These are phyloP conservation scores for Bombus confusus DNA, from an alignment of 1,140 invertebrate species.

Conservation along the genomic window DNA sequence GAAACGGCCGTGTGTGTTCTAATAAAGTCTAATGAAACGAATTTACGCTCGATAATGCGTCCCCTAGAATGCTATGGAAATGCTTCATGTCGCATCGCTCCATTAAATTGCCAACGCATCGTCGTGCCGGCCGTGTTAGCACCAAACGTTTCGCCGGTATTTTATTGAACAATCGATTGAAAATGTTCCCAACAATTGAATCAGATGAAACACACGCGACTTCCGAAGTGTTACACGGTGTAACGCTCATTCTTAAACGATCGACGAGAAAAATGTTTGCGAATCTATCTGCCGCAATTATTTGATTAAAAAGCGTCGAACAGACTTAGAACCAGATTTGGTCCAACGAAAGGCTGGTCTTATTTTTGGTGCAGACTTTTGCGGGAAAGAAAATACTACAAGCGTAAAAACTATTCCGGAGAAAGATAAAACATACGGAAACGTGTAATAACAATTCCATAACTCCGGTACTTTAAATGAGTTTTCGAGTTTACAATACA, in stretches of 20 bases:
- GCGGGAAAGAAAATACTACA: too few species aligned
- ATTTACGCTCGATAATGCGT: conserved; percentile 53
- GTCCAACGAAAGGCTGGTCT: too few species aligned
- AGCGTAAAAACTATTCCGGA: neutral
- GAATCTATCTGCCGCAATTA: too few species aligned
- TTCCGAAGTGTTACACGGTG: neutral
- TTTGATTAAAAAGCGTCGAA: too few species aligned
- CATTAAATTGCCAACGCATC: conserved; percentile 34
- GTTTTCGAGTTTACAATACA: neutral
- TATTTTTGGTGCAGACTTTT: too few species aligned
- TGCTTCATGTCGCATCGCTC: conserved; percentile 36
- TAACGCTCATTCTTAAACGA: neutral
- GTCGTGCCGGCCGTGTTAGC: neutral
- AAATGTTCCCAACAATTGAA: conserved; percentile 14
- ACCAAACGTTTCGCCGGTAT: neutral
- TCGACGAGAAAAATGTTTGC: neutral
- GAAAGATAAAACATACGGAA: neutral
- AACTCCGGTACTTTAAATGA: neutral
- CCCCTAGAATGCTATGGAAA: conserved; percentile 40
- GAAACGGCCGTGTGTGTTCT: conserved; percentile 37
- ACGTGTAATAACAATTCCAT: neutral
- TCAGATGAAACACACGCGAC: neutral
- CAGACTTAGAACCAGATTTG: too few species aligned
- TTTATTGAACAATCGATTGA: conserved; percentile 45
- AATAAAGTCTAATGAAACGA: conserved; percentile 57